phyloP scores from a whole-genome alignment of 2,797 vertebrate species.

The Acanthis flammea region DNA sequence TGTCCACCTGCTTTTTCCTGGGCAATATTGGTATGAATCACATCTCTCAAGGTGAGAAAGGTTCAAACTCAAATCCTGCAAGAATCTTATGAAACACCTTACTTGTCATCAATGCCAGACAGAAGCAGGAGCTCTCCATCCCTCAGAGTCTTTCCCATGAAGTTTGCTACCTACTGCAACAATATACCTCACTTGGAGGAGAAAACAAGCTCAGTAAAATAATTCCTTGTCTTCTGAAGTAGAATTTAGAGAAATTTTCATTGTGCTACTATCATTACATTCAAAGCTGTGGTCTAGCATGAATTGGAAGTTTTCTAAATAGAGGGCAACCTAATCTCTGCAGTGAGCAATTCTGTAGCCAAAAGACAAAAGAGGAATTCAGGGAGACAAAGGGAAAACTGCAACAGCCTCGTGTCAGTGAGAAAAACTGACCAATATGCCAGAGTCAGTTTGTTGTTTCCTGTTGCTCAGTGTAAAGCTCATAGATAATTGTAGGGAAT shows the following conservation, averaged over 20 bases:
- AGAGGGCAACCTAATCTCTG: neutral
- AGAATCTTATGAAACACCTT: neutral
- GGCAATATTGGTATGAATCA: neutral
- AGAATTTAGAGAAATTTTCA: neutral
- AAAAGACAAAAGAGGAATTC: neutral
- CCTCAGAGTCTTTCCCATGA: neutral
- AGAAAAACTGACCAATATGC: neutral
- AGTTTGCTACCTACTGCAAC: neutral
- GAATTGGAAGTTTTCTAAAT: neutral
- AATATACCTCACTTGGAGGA: neutral
- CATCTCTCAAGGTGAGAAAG: neutral
- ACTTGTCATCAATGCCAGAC: neutral
- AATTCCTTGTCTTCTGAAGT: neutral
- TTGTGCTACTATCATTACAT: neutral
- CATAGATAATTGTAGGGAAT: neutral
- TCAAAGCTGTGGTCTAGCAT: neutral
- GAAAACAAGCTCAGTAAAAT: neutral
- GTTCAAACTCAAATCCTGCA: neutral
- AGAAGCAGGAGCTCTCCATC: neutral
- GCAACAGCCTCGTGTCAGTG: neutral
- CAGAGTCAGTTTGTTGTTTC: neutral
- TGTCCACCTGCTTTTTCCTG: neutral
- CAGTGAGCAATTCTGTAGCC: neutral
- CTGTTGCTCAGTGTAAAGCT: neutral
- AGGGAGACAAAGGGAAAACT: neutral